Conservation (phyloP, 2,888 invertebrate species). For the Tubulanus polymorphus region DNA sequence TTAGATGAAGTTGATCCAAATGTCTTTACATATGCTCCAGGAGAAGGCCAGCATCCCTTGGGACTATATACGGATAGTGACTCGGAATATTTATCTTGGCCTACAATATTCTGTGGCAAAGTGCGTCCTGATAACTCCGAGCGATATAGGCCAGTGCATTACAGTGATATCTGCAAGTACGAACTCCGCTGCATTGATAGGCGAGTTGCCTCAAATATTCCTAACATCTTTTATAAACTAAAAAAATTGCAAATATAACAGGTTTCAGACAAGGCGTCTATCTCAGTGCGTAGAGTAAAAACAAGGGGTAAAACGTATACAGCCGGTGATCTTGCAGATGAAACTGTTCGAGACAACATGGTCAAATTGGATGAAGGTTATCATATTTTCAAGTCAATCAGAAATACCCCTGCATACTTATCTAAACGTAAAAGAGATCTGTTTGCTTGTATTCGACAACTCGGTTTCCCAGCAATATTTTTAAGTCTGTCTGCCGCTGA, state of each 20-base stretch:
- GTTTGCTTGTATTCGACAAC: constrained; percentile 24
- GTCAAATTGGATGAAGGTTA: constrained; percentile 18
- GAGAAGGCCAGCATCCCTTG: too few relatives aligned
- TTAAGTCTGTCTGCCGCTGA: constrained; percentile 20
- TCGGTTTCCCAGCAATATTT: constrained; percentile 23
- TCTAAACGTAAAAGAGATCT: constrained; percentile 23
- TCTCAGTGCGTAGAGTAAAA: constrained; percentile 17
- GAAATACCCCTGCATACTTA: constrained; percentile 25
- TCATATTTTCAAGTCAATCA: constrained; percentile 13
- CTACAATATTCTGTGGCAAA: constrained; percentile 13
- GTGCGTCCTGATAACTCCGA: constrained; percentile 6
- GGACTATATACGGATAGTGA: constrained; percentile 7
- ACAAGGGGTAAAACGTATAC: constrained; percentile 22
- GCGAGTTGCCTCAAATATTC: constrained; percentile 10
- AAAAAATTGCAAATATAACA: constrained; percentile 19
- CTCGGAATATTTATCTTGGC: constrained; percentile 10
- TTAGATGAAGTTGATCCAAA: too few relatives aligned
- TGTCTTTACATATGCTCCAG: too few relatives aligned
- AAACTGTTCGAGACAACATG: constrained; percentile 10
- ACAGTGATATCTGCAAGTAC: constrained; percentile 10
- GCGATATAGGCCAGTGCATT: constrained; percentile 2
- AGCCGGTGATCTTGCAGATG: constrained; percentile 24
- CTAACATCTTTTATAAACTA: constrained; percentile 18
- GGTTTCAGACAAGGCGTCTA: constrained; percentile 11
- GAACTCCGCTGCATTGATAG: constrained; percentile 8